phyloP scores from a whole-genome alignment of 1,140 invertebrate species.

The Drosophila sproati region DNA sequence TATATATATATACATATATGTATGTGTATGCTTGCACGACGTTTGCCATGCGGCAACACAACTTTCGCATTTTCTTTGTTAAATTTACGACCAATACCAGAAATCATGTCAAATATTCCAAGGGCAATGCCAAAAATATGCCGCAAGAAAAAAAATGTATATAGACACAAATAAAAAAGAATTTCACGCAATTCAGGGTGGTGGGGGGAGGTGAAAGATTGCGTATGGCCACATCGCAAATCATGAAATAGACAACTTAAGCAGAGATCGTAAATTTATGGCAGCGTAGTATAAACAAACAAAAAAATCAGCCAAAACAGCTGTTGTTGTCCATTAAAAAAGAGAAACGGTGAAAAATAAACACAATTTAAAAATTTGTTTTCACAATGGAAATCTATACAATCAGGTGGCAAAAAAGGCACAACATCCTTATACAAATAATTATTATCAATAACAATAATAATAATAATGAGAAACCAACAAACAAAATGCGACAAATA shows the following conservation, averaged over 20 bases:
- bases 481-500: constrained; percentile 52
- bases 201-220: constrained; percentile 47
- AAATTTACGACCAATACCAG: constrained; percentile 37
- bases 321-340: constrained; percentile 42
- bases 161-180: constrained; percentile 25
- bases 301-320: constrained; percentile 21
- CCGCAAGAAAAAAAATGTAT: constrained; percentile 15
- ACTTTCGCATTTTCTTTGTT: constrained; percentile 55
- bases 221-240: constrained; percentile 62
- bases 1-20: not conserved
- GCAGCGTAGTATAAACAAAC: constrained; percentile 46
- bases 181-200: constrained; percentile 51
- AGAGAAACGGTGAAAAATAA: not conserved
- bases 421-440: not conserved
- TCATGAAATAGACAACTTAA: constrained; percentile 59
- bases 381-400: not conserved
- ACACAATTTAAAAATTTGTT: constrained; percentile 1
- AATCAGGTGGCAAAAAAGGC: not conserved
- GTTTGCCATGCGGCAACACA: constrained; percentile 29
- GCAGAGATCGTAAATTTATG: constrained; percentile 61
- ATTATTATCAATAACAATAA: constrained; percentile 6
- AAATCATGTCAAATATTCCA: constrained; percentile 77
- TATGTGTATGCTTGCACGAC: too few relatives aligned
- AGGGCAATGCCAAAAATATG: constrained; percentile 72
- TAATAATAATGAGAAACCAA: constrained; percentile 41